phyloP scores from a whole-genome alignment of 2,113 vertebrate species.

The Actinemys pallida region DNA sequence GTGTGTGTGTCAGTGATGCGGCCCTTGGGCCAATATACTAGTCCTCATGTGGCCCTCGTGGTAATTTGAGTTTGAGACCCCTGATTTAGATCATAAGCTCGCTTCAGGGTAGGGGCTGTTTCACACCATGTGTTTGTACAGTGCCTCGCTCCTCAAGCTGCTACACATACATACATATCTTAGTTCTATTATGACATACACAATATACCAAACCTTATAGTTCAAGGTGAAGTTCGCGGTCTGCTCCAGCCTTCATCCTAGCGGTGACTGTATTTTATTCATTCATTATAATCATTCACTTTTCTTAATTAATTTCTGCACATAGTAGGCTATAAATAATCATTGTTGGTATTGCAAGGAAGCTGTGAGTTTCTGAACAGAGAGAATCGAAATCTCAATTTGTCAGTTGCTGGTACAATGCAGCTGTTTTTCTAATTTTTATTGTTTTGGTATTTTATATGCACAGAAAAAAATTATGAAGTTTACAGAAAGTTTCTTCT shows the following conservation, averaged over 20 bases:
- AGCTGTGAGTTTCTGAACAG: constrained; percentile 21
- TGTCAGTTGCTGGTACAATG: constrained; percentile 43
- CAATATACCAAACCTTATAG: background rate
- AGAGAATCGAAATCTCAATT: constrained; percentile 39
- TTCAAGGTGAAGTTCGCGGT: background rate
- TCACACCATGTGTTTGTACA: background rate
- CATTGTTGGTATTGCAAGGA: constrained; percentile 39
- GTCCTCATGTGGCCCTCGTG: too few species aligned
- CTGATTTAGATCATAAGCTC: background rate
- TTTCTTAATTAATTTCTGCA: constrained; percentile 53
- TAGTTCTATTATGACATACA: background rate
- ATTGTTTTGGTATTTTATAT: constrained; percentile 23
- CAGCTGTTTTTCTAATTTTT: constrained; percentile 42
- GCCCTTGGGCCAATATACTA: too few species aligned
- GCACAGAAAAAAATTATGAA: constrained; percentile 6
- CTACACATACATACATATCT: background rate
- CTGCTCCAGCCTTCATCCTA: background rate
- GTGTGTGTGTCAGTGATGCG: too few species aligned
- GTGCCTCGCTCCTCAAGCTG: constrained; percentile 23
- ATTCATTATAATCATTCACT: background rate
- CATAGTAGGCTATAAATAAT: constrained; percentile 55
- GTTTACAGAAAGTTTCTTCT: background rate
- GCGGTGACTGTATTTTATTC: background rate
- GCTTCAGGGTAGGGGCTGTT: constrained; percentile 18
- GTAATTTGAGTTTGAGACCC: too few species aligned